Percentiles rank a stretch among this genome's conserved stretches.
These are phyloP conservation scores for Toxostoma redivivum DNA, from an alignment of 2,113 vertebrate genomes.

Conservation along the genomic window DNA sequence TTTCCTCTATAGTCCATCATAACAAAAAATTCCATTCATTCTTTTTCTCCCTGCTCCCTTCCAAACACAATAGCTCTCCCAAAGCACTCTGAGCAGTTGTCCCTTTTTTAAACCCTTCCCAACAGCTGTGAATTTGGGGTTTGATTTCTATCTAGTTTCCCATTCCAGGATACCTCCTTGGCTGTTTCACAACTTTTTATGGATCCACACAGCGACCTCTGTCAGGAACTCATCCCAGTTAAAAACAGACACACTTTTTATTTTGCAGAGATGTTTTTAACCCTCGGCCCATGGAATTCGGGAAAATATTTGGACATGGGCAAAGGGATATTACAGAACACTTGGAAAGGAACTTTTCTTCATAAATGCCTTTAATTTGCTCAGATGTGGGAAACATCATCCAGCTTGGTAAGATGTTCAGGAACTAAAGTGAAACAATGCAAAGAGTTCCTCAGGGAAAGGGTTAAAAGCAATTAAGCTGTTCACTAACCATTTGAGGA, in stretches of 20 bases:
- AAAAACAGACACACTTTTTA: neutral
- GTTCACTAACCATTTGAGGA: neutral
- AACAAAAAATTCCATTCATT: neutral
- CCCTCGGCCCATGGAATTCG: rapidly evolving
- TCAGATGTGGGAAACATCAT: neutral
- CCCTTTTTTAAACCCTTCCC: neutral
- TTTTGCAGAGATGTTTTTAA: neutral
- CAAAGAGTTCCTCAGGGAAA: neutral
- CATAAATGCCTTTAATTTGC: neutral
- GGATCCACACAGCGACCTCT: neutral
- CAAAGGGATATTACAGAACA: neutral
- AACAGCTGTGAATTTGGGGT: neutral
- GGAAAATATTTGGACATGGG: neutral
- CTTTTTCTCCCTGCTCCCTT: neutral
- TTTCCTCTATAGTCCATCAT: neutral
- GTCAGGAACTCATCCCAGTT: neutral
- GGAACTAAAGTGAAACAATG: neutral
- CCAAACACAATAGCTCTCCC: neutral
- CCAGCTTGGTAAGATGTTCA: neutral
- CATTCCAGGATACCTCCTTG: neutral
- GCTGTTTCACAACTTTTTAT: neutral
- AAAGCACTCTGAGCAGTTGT: neutral
- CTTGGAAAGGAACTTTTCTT: neutral
- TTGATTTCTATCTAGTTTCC: neutral
- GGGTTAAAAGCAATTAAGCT: neutral